Evolutionary conservation across 2,888 invertebrate genomes (phyloP).

Genomic region (Phortica magna): DNA sequence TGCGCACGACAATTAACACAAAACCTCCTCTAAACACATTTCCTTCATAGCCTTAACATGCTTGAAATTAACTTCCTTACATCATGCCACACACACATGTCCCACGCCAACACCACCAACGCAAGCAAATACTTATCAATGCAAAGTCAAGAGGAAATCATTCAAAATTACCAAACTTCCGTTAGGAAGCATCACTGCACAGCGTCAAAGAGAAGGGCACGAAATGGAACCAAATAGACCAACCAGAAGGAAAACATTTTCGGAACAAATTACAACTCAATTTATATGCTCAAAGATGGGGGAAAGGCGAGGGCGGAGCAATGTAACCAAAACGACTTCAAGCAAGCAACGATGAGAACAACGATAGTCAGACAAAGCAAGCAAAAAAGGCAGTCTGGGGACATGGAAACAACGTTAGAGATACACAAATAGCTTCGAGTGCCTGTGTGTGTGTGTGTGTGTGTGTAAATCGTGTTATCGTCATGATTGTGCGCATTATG

Average conservation of each 20-base stretch:
- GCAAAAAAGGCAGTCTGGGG: background rate
- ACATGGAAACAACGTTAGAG: background rate
- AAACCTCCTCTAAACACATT: background rate
- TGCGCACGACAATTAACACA: background rate
- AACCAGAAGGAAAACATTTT: constrained; percentile 28
- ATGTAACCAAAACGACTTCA: constrained; percentile 18
- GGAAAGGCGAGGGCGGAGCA: background rate
- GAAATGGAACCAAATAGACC: background rate
- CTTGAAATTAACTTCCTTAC: constrained; percentile 25
- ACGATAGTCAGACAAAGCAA: constrained; percentile 20
- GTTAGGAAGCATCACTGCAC: constrained; percentile 33
- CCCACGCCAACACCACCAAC: background rate
- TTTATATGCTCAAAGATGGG: constrained; percentile 55
- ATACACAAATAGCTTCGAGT: constrained; percentile 11
- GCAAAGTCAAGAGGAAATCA: constrained; percentile 46
- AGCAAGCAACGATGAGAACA: background rate
- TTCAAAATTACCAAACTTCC: constrained; percentile 33
- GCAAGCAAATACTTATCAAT: constrained; percentile 45
- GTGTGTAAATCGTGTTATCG: constrained; percentile 57
- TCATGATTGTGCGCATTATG: constrained; percentile 68
- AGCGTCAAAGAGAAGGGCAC: constrained; percentile 10
- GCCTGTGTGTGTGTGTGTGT: background rate
- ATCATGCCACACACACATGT: background rate
- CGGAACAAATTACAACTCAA: constrained; percentile 63
- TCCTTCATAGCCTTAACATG: constrained; percentile 5